Base-by-base conservation (phyloP, 2,888 invertebrate species). In the Xylocampa areola region DNA sequence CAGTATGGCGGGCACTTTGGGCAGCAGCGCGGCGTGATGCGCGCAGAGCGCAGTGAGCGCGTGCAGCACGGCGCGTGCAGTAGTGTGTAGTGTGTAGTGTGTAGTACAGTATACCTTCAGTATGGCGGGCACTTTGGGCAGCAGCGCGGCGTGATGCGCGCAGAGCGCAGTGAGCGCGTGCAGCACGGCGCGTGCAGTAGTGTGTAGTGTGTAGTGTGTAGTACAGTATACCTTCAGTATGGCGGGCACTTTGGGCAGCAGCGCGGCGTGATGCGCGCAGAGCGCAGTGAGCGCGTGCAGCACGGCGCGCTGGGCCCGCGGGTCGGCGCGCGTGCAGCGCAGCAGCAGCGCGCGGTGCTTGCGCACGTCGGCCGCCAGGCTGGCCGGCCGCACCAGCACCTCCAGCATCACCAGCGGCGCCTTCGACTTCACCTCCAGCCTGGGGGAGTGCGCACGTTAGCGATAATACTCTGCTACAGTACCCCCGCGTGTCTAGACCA, bases 261-360 rank as follows among this genome's bases (percentile, higher is more conserved):
- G 95, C 48, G 94, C 91, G 61, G 96, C 95, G 90, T 98, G 96
- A 72, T 97, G 94, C 52, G 96, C 97, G 74, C 98, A 97, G 43
- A 99, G 96, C 88, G 98, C 98, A 85, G 99, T 99, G 81, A 99
- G 95, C 54, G 99, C 99, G 80, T 99, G 97, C 79, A 99, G 95
- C 76, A 99, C 95, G 92, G 98, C 97, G 72, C 98, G 97, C 87
- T 98, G 98, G 4, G 98, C 98, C 83, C 97, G 97, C 25, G 95
- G 88, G 85, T 98, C 98, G 81, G 74, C 96, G 95, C 72, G 96
- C 90, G 94, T 97, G 88, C 98, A 97, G 75, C 97, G 97, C 82
- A 98, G 92, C 80, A 98, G 92, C 67, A 98, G 94, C 67, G 95
- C 95, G 60, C 98, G 96, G 89, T 98, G 96, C 72, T 96, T 96